phyloP scores from a whole-genome alignment of 2,797 vertebrate species.

The Hozukius guyotensis region DNA sequence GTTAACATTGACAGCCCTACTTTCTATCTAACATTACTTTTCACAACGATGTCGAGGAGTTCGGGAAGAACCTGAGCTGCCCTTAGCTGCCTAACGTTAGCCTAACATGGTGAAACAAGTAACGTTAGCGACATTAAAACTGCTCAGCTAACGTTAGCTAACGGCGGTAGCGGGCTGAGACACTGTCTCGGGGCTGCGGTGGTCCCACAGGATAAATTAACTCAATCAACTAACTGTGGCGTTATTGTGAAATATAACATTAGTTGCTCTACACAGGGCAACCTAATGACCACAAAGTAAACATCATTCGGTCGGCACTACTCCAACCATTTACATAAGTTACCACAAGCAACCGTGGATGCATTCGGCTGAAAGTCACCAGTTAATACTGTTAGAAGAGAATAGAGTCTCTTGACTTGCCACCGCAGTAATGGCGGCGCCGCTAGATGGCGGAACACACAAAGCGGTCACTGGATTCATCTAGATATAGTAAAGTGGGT shows the following conservation, averaged over 20 bases:
- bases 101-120: neutral
- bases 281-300: neutral
- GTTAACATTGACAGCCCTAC: neutral
- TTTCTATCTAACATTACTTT: neutral
- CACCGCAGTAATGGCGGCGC: neutral
- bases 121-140: rapidly evolving
- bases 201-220: no score
- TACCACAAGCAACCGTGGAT: no score
- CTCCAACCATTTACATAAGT: neutral
- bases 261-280: neutral
- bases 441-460: neutral
- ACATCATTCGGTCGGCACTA: neutral
- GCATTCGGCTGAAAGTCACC: neutral
- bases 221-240: no score
- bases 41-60: neutral
- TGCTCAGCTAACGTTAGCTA: neutral
- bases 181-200: no score
- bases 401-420: neutral
- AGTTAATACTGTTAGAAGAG: neutral
- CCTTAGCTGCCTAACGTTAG: neutral
- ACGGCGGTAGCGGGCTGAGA: neutral
- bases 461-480: rapidly evolving
- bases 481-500: neutral
- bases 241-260: neutral
- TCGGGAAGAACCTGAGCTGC: no score